A percentile compares a stretch with the other conserved stretches of the same genome.
phyloP scores from a whole-genome alignment of 2,888 invertebrate species.

The Athetis lepigone region DNA sequence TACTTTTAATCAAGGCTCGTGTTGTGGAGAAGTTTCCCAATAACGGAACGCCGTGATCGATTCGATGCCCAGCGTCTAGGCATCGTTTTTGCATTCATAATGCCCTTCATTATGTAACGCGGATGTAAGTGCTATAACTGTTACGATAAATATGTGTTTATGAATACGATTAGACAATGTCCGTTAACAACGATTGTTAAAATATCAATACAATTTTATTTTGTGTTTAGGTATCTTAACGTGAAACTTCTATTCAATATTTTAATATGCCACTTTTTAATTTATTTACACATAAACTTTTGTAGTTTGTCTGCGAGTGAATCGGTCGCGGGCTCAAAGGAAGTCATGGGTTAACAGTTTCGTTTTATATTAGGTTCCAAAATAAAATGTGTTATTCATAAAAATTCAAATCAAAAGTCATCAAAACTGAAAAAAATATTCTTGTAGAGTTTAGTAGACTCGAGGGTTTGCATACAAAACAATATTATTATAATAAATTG shows the following conservation, averaged over 20 bases:
- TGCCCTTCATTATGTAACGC: slow-evolving; percentile 56
- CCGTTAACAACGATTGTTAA: too few species aligned
- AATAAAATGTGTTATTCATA: too few species aligned
- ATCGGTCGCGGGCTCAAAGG: too few species aligned
- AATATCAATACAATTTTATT: too few species aligned
- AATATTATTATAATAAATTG: slow-evolving; percentile 36
- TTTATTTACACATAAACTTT: too few species aligned
- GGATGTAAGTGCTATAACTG: slow-evolving; percentile 14
- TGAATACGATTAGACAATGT: slow-evolving; percentile 17
- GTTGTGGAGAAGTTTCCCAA: slow-evolving; percentile 91
- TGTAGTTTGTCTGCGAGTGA: too few species aligned
- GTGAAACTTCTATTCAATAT: not conserved
- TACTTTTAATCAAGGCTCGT: slow-evolving; percentile 91
- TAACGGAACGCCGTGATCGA: slow-evolving; percentile 89
- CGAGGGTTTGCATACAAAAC: slow-evolving; percentile 8
- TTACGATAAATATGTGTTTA: slow-evolving; percentile 31
- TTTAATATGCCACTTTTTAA: too few species aligned
- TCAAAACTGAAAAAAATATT: not conserved
- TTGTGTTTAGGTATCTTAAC: too few species aligned
- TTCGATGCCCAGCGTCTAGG: slow-evolving; percentile 77
- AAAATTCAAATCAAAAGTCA: too few species aligned
- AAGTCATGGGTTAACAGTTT: too few species aligned
- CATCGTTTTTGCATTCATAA: slow-evolving; percentile 79
- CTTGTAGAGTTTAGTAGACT: slow-evolving; percentile 9
- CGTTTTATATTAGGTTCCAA: too few species aligned